Conservation (phyloP, 2,113 vertebrate species). For the Mus musculus region GRCm39 chr11:98450001-98450500, state of each 20-base stretch:
- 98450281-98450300: no score
- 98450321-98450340: background rate
- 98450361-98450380: no score
- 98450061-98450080: background rate
- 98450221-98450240: background rate
- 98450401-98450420: background rate
- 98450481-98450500: background rate
- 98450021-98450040: conserved; percentile 35
- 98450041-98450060: background rate
- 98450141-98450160: background rate
- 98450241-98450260: background rate
- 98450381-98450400: background rate
- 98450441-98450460: background rate
- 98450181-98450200: background rate
- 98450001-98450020: background rate
- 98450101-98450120: no score
- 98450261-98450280: background rate
- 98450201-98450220: background rate
- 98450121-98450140: background rate
- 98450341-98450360: background rate
- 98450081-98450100: background rate
- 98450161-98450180: background rate
- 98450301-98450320: background rate
- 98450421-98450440: background rate
- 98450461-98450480: background rate